Evolutionary conservation across 2,888 invertebrate genomes (phyloP), one percentile per base, ranked within the genome.

Genomic region (Rhagium mordax): DNA sequence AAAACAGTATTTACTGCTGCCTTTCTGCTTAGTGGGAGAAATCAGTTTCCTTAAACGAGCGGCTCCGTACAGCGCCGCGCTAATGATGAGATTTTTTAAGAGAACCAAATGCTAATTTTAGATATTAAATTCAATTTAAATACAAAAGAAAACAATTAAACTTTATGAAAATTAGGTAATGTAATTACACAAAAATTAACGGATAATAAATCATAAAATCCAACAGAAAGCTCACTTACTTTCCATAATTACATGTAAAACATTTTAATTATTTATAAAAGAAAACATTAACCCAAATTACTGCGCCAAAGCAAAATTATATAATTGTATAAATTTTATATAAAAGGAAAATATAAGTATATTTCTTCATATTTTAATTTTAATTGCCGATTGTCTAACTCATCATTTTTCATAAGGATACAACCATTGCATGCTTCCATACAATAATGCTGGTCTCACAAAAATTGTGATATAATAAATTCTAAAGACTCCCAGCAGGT

Each of bases 131-230:
- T 67, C 41, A 67, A 67, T 67, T 67, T 67, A 57, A 55, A 67
- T 67, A 57, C 67, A 67, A 67, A 65, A 41, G 67, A 41, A 47
- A 41, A 57, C 18, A 67, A 67, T 67, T 67, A 57, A 67, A 67
- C 47, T 8, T 67, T 57, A 67, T 57, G 57, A 67, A 67, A 67
- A 67, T 67, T 41, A 47, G 47, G 47, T 20, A 51, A 51, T 20
- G 47, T 29, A 67, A 33, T 67, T 67, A 67, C 33, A 49, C 55
- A 65, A 47, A 67, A 67, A 57, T 67, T 67, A 67, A 57, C 55
- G 67, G 67, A 41, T 47, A 67, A 67, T 67, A 67, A 67, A 67
- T 67, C 48, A 67, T 67, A 67, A 67, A 47, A 57, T 18, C 16
- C 57, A 57, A 51, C 67, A 67, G 57, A 66, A 51, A 67, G 57